Base-by-base conservation (phyloP, 2,888 invertebrate species). In the Ectropis crepuscularia region DNA sequence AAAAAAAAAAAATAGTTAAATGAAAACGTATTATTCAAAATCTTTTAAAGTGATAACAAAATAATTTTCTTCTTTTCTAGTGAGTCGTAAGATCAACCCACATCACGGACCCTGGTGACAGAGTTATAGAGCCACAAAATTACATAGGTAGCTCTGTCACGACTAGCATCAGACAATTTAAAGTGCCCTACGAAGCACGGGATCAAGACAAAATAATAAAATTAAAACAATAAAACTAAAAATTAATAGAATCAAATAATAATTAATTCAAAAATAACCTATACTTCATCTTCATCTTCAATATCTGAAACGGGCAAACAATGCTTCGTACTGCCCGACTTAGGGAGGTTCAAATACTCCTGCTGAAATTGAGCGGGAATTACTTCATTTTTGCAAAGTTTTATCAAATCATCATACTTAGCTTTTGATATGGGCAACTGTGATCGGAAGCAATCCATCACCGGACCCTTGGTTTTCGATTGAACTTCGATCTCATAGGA, bases 391-490 rank as follows among this genome's bases (percentile, higher is more conserved):
- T 8, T 37, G 53, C 61, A 67, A 53, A 71, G 68, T 65, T 73
- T 71, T 10, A 65, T 11, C 10, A 70, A 53, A 53, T 73, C 71
- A 28, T 71, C 61, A 59, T 68, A 64, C 69, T 72, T 69, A 6
- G 64, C 65, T 50, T 65, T 65, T 54, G 68, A 43, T 47, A 67
- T 69, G 8, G 67, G 67, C 6, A 72, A 45, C 6, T 53, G 61
- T 0, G 68, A 71, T 67, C 59, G 6, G 55, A 71, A 74, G 58
- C 74, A 72, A 50, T 71, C 47, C 53, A 62, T 38, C 57, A 67
- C 65, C 41, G 63, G 54, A 61, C 62, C 59, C 43, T 65, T 71
- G 54, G 63, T 66, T 65, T 74, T 71, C 10, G 65, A 61, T 45
- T 69, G 62, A 53, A 72, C 48, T 67, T 71, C 70, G 43, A 74